These are phyloP conservation scores for Spodoptera littoralis DNA, from an alignment of 2,888 invertebrate species.

Conservation along the genomic window DNA sequence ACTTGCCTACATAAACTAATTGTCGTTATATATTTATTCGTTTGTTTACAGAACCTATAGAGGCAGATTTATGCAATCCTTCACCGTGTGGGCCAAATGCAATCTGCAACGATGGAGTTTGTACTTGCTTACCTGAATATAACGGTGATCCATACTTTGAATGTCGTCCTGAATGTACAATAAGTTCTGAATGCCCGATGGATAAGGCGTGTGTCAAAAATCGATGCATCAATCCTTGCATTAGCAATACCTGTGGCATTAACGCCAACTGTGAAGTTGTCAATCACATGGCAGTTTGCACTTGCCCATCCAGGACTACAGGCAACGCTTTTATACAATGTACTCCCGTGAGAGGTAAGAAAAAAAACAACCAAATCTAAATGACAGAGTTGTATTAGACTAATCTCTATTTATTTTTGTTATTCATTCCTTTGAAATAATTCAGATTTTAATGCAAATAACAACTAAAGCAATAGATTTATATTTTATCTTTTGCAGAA, in stretches of 20 bases:
- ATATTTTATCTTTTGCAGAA: constrained; percentile 64
- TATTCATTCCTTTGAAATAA: neutral
- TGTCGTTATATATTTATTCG: too few relatives aligned
- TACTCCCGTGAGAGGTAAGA: constrained; percentile 86
- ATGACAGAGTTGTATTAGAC: too few relatives aligned
- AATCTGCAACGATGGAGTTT: constrained; percentile 88
- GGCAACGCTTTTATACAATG: constrained; percentile 93
- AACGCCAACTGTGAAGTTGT: constrained; percentile 92
- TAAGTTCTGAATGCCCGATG: constrained; percentile 92
- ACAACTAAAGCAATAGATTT: neutral
- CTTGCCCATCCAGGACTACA: constrained; percentile 91
- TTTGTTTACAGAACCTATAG: constrained; percentile 68
- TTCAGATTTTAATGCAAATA: too few relatives aligned
- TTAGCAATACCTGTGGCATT: constrained; percentile 91
- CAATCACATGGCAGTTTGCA: constrained; percentile 93
- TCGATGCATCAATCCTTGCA: constrained; percentile 92
- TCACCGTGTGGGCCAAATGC: constrained; percentile 91
- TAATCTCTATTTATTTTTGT: neutral
- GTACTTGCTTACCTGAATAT: constrained; percentile 90
- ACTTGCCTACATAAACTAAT: constrained; percentile 11
- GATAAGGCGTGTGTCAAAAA: constrained; percentile 92
- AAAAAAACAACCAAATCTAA: neutral
- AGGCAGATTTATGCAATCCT: constrained; percentile 89
- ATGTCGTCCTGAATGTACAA: constrained; percentile 93
- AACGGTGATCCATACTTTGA: constrained; percentile 91